Percentiles rank a stretch among this genome's conserved stretches.
These are phyloP conservation scores for Rhabdornis inornatus DNA, from an alignment of 2,113 vertebrate genomes.

Conservation along the genomic window DNA sequence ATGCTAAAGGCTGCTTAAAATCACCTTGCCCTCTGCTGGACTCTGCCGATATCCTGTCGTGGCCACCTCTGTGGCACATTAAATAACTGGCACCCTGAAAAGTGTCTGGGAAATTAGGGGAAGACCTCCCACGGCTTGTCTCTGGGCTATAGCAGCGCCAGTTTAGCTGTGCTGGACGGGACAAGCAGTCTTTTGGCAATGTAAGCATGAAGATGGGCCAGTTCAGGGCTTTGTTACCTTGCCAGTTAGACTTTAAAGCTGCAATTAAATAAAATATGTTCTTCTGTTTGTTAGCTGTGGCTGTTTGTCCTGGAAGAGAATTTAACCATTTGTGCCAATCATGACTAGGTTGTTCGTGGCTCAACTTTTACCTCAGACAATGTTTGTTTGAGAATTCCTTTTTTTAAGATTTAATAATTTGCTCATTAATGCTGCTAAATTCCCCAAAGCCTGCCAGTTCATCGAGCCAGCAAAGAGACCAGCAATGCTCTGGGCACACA, in stretches of 20 bases:
- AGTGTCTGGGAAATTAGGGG: not conserved
- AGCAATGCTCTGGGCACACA: not conserved
- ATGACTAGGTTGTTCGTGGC: not conserved
- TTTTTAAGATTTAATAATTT: not conserved
- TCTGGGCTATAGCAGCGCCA: not conserved
- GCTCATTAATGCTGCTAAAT: not conserved
- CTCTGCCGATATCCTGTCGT: not conserved
- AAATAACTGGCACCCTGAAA: not conserved
- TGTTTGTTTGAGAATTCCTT: not conserved
- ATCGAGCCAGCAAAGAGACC: not conserved
- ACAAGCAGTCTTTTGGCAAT: slow-evolving; percentile 3
- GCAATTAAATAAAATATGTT: not conserved
- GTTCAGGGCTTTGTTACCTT: not conserved
- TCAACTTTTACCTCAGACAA: not conserved
- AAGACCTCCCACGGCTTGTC: not conserved
- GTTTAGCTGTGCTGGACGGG: not conserved
- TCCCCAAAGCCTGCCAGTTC: not conserved
- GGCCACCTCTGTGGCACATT: not conserved
- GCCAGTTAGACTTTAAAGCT: slow-evolving; percentile 34
- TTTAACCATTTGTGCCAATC: not conserved
- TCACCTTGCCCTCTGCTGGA: not conserved
- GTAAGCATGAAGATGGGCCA: not conserved
- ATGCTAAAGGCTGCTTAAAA: not conserved
- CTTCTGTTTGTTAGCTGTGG: not conserved
- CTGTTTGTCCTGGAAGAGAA: not conserved